Percentiles rank a stretch among this genome's conserved stretches.
These are phyloP conservation scores for Stramonita haemastoma DNA, from an alignment of 2,888 invertebrate genomes.

Conservation along the genomic window DNA sequence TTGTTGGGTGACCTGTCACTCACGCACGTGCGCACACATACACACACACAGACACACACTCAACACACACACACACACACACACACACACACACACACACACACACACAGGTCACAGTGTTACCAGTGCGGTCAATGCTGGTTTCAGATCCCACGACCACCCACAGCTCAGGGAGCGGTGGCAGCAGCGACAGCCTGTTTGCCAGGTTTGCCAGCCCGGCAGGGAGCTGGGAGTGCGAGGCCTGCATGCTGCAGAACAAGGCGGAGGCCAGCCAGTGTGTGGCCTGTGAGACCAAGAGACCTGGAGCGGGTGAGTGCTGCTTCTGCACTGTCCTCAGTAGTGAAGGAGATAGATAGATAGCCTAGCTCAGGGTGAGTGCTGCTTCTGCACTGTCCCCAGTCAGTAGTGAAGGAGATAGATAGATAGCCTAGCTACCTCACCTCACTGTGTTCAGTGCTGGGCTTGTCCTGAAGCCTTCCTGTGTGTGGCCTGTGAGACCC, in stretches of 20 bases:
- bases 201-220: constrained; percentile 59
- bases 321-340: no score
- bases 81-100: not conserved
- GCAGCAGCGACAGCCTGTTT: constrained; percentile 43
- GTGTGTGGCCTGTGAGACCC: no score
- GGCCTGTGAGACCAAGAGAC: constrained; percentile 73
- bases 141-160: not conserved
- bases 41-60: no score
- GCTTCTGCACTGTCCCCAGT: no score
- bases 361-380: no score
- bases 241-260: constrained; percentile 67
- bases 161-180: not conserved
- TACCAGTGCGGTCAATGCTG: not conserved
- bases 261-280: constrained; percentile 61
- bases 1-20: no score
- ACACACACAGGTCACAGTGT: not conserved
- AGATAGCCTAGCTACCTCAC: no score
- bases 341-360: no score
- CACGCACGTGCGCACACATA: not conserved
- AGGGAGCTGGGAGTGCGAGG: constrained; percentile 69
- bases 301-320: constrained; percentile 48
- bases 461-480: no score
- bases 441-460: no score
- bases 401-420: no score
- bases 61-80: not conserved